Evolutionary conservation across 2,797 vertebrate species (phyloP).

Genomic region (Hemibagrus guttatus): DNA sequence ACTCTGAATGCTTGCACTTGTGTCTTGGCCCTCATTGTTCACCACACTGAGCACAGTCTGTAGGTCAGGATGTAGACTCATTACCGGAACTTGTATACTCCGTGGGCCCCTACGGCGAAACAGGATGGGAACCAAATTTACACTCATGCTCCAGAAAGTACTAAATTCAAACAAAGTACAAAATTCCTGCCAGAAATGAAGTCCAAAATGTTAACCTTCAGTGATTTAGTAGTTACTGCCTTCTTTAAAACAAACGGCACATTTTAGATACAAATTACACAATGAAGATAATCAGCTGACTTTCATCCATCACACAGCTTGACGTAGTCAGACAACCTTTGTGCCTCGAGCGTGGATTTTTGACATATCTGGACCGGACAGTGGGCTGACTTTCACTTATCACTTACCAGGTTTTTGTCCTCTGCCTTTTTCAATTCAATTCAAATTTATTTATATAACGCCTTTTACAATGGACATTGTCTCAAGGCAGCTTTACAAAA

Average conservation of each 20-base stretch:
- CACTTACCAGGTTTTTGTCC: too few species aligned
- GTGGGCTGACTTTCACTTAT: too few species aligned
- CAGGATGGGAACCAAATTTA: not conserved
- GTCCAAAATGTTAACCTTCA: too few species aligned
- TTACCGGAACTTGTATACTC: slow-evolving; percentile 32
- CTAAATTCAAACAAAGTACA: not conserved
- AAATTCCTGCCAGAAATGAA: too few species aligned
- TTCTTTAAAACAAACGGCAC: too few species aligned
- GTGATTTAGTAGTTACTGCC: too few species aligned
- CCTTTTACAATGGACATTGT: too few species aligned
- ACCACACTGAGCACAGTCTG: slow-evolving; percentile 30
- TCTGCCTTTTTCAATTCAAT: too few species aligned
- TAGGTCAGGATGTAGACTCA: slow-evolving; percentile 33
- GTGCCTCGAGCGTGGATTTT: not conserved
- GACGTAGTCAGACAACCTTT: not conserved
- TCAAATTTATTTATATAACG: too few species aligned
- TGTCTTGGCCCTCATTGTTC: not conserved
- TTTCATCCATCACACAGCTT: not conserved
- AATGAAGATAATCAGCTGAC: too few species aligned
- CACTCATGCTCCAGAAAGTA: not conserved
- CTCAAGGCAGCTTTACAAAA: too few species aligned
- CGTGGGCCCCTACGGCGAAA: slow-evolving; percentile 52
- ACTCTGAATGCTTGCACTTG: slow-evolving; percentile 20
- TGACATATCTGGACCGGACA: not conserved
- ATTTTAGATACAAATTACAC: not conserved